These are phyloP conservation scores for Rafetus swinhoei DNA, from an alignment of 2,113 vertebrate genomes.

Conservation along the genomic window DNA sequence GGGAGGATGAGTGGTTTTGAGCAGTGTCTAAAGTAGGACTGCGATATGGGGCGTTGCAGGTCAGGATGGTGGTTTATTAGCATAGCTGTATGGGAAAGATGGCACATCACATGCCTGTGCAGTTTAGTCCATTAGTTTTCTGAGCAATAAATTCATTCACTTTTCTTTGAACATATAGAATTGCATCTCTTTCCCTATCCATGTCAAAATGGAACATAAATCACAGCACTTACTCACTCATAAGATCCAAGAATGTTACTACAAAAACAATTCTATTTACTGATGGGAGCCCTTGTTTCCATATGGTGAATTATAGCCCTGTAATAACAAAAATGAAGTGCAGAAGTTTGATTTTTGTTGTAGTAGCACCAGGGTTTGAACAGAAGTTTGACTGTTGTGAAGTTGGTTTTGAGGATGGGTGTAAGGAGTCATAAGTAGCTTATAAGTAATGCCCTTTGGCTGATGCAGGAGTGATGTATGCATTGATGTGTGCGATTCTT, in stretches of 20 bases:
- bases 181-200: not conserved
- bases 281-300: not conserved
- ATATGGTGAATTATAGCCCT: not conserved
- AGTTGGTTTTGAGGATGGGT: rapidly evolving
- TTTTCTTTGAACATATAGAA: not conserved
- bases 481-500: not conserved
- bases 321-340: not conserved
- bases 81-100: not conserved
- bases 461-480: not conserved
- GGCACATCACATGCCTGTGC: not conserved
- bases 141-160: not conserved
- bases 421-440: no score
- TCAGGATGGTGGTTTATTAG: not conserved
- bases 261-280: not conserved
- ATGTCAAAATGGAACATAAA: not conserved
- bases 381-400: not conserved
- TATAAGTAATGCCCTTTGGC: not conserved
- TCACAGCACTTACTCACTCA: not conserved
- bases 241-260: not conserved
- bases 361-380: rapidly evolving
- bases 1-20: not conserved
- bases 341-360: rapidly evolving
- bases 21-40: not conserved
- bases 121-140: not conserved
- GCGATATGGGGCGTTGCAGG: not conserved